phyloP scores from a whole-genome alignment of 2,888 invertebrate species.

The Argyra leucocephala region DNA sequence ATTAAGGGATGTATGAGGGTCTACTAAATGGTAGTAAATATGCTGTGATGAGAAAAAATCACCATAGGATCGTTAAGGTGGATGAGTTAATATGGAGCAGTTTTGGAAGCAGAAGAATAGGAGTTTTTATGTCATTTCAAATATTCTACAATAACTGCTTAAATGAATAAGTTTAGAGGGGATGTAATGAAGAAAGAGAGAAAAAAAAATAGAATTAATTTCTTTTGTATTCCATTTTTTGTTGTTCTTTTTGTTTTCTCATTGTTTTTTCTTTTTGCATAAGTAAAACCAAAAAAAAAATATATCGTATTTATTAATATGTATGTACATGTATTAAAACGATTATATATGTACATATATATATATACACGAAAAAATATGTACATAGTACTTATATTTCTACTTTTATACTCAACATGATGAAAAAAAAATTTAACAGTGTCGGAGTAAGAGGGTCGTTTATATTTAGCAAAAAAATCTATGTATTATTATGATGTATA shows the following conservation, averaged over 20 bases:
- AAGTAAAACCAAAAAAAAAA: neutral
- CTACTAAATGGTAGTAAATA: neutral
- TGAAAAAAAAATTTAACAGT: neutral
- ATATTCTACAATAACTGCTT: too few species aligned
- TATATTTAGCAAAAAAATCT: neutral
- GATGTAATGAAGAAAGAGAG: neutral
- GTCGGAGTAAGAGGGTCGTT: neutral
- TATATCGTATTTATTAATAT: neutral
- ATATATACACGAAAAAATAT: neutral
- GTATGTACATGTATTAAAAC: neutral
- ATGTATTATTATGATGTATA: too few species aligned
- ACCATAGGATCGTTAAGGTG: too few species aligned
- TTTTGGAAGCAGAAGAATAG: too few species aligned
- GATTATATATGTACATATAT: neutral
- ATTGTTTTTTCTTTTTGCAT: neutral
- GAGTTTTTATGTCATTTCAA: too few species aligned
- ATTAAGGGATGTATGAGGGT: neutral
- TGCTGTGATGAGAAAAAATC: too few species aligned
- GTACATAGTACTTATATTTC: too few species aligned
- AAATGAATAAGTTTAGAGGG: too few species aligned
- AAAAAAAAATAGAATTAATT: slow-evolving; percentile 1
- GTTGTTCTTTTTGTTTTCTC: too few species aligned
- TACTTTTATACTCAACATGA: too few species aligned
- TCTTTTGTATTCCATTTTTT: neutral
- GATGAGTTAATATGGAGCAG: too few species aligned